Conservation (phyloP, 1,140 invertebrate species). For the Drosophila erecta region DNA sequence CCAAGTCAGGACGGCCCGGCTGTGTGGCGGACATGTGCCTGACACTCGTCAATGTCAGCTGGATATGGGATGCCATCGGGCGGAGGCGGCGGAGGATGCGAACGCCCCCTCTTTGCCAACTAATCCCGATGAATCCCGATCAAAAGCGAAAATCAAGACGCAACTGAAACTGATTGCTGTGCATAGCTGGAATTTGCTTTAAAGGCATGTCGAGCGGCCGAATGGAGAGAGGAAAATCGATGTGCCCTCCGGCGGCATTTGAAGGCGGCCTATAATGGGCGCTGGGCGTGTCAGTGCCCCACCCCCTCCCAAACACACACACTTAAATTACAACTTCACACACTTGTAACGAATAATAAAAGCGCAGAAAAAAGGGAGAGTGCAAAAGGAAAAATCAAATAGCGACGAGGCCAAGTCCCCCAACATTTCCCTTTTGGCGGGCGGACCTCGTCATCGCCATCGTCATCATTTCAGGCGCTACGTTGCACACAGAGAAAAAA, state of each 20-base stretch:
- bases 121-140: conserved; percentile 38
- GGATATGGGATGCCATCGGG: conserved; percentile 23
- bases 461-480: conserved; percentile 64
- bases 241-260: conserved; percentile 52
- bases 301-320: conserved; percentile 41
- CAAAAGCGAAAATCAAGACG: conserved; percentile 51
- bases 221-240: conserved; percentile 60
- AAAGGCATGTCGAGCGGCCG: conserved; percentile 50
- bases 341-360: conserved; percentile 80
- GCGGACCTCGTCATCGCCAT: conserved; percentile 65
- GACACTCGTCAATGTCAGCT: conserved; percentile 53
- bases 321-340: conserved; percentile 83
- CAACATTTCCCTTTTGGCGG: conserved; percentile 20
- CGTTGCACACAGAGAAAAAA: conserved; percentile 30
- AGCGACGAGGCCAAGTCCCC: conserved; percentile 52
- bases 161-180: conserved; percentile 43
- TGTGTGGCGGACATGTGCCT: conserved; percentile 48
- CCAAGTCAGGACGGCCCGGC: conserved; percentile 35
- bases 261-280: conserved; percentile 67
- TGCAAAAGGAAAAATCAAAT: conserved; percentile 63
- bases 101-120: neutral
- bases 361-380: conserved; percentile 49
- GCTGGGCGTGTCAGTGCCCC: conserved; percentile 63
- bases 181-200: conserved; percentile 63
- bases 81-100: neutral